Evolutionary conservation across 2,113 vertebrate species (phyloP).

Genomic region (Pomatorhinus ruficollis): DNA sequence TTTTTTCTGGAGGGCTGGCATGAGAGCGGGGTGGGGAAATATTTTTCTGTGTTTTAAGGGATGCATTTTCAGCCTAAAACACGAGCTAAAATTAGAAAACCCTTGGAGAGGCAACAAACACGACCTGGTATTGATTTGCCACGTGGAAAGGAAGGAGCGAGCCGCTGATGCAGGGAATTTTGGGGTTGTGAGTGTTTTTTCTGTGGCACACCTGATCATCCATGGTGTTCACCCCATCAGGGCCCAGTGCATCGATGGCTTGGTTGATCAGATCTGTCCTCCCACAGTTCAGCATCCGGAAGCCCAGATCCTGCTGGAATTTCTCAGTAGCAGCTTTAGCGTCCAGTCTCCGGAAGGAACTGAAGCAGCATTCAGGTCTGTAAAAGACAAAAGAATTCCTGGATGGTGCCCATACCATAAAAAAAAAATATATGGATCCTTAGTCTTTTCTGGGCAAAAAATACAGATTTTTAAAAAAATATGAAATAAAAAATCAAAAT

Average conservation of each 20-base stretch:
- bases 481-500: not conserved
- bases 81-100: not conserved
- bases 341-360: conserved; percentile 93
- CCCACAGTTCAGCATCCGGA: conserved; percentile 96
- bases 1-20: not conserved
- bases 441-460: not conserved
- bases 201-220: conserved; percentile 88
- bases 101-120: not conserved
- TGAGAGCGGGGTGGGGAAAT: not conserved
- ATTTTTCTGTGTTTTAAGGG: not conserved
- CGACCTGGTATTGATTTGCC: not conserved
- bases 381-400: not conserved
- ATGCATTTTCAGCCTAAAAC: not conserved
- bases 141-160: fast-evolving
- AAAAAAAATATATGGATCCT: not conserved
- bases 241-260: conserved; percentile 88
- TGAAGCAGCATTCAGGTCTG: conserved; percentile 95
- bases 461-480: fast-evolving
- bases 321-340: conserved; percentile 91
- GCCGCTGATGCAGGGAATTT: not conserved
- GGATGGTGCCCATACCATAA: not conserved
- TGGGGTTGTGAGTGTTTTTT: fast-evolving
- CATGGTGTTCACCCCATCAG: conserved; percentile 94
- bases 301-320: conserved; percentile 95
- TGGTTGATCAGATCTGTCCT: conserved; percentile 94